Percentiles rank a stretch among this genome's conserved stretches.
These are phyloP conservation scores for Montipora efflorescens DNA, from an alignment of 64 coral and sea anemone genomes.

Conservation along the genomic window DNA sequence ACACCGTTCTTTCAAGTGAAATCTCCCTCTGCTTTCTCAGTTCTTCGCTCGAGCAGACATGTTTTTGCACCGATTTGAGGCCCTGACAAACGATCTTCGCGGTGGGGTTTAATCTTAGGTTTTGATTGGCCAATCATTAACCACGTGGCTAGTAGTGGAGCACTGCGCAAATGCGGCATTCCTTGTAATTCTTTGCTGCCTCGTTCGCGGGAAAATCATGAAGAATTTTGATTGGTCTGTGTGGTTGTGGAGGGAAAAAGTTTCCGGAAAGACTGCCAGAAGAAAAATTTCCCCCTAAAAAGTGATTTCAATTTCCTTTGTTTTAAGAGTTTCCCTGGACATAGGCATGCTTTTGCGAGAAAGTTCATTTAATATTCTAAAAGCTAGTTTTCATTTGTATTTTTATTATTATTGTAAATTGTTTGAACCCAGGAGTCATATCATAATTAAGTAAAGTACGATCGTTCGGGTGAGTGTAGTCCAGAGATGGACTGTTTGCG, in stretches of 20 bases:
- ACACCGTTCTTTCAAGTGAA: neutral
- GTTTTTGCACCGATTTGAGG: slow-evolving; percentile 98
- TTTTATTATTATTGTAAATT: neutral
- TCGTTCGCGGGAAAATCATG: slow-evolving; percentile 98
- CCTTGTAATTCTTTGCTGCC: slow-evolving; percentile 92
- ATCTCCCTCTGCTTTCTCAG: neutral
- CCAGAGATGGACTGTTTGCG: neutral
- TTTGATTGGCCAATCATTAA: slow-evolving; percentile 99
- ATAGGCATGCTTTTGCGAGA: too few species aligned
- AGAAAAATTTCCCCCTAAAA: neutral
- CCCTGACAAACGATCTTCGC: slow-evolving; percentile 99
- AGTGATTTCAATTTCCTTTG: too few species aligned
- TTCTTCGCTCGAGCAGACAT: slow-evolving; percentile 88
- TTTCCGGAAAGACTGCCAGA: neutral
- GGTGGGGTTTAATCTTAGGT: slow-evolving; percentile 99
- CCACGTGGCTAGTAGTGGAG: slow-evolving; percentile 77
- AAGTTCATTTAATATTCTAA: neutral
- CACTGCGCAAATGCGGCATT: slow-evolving; percentile 89
- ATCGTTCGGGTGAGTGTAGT: too few species aligned
- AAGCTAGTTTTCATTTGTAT: neutral
- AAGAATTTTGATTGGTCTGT: slow-evolving; percentile 84
- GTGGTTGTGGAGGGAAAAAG: slow-evolving; percentile 84
- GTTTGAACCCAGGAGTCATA: neutral
- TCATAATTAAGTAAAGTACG: neutral
- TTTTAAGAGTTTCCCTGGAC: too few species aligned